A percentile compares a stretch with the other conserved stretches of the same genome.
phyloP scores from a whole-genome alignment of 1,140 invertebrate species.

The Zaprionus kolodkinae region DNA sequence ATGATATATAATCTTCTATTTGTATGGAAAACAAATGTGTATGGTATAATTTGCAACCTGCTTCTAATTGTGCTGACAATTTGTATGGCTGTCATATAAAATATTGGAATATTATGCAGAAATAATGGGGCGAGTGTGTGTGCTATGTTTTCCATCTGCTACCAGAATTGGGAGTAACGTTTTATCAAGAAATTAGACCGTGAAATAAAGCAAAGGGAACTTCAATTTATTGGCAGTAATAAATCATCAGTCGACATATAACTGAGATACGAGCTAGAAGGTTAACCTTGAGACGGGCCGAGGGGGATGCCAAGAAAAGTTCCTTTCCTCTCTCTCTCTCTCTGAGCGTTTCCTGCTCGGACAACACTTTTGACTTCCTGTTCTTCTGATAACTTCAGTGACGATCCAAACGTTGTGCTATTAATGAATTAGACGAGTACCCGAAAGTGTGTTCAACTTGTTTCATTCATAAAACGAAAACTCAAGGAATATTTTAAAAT shows the following conservation, averaged over 20 bases:
- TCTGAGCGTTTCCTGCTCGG: background rate
- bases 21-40: constrained; percentile 43
- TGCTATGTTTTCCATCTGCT: constrained; percentile 62
- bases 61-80: constrained; percentile 77
- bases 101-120: constrained; percentile 76
- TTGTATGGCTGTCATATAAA: constrained; percentile 64
- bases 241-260: constrained; percentile 58
- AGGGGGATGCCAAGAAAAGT: background rate
- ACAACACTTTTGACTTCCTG: constrained; percentile 18
- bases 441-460: constrained; percentile 7
- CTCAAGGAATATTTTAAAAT: constrained; percentile 52
- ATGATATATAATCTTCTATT: constrained; percentile 20
- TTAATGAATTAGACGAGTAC: constrained; percentile 38
- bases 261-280: constrained; percentile 29
- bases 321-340: background rate
- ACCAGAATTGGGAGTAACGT: constrained; percentile 40
- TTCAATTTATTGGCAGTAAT: constrained; percentile 70
- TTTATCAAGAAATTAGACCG: constrained; percentile 80
- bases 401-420: constrained; percentile 11
- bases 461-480: constrained; percentile 73
- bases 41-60: constrained; percentile 42
- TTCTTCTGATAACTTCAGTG: constrained; percentile 14
- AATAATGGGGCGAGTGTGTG: constrained; percentile 49
- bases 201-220: constrained; percentile 65
- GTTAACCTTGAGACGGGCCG: background rate